Evolutionary conservation across 2,888 invertebrate genomes (phyloP).

Genomic region (Dione juno): DNA sequence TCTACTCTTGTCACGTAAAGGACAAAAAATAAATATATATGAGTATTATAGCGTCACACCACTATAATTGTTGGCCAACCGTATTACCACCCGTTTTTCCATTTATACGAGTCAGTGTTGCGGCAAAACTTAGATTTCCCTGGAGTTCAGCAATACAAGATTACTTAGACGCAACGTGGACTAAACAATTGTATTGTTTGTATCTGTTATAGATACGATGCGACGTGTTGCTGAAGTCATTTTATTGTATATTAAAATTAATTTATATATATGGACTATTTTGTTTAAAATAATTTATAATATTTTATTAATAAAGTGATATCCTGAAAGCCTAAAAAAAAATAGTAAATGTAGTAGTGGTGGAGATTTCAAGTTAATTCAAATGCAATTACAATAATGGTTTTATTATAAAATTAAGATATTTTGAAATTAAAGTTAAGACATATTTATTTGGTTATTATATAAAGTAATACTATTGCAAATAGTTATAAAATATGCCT

Average conservation of each 20-base stretch:
- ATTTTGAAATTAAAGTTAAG: no score
- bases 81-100: conserved; percentile 36
- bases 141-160: conserved; percentile 38
- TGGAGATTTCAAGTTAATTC: no score
- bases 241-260: background rate
- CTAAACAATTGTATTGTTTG: conserved; percentile 29
- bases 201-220: conserved; percentile 17
- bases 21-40: conserved; percentile 3
- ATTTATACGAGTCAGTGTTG: conserved; percentile 32
- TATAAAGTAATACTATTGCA: no score
- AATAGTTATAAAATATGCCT: no score
- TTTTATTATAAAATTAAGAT: no score
- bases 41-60: conserved; percentile 9
- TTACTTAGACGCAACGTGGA: conserved; percentile 36
- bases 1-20: background rate
- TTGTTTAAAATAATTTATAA: no score
- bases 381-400: no score
- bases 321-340: no score
- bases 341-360: no score
- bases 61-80: conserved; percentile 34
- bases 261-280: background rate
- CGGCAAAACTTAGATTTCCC: conserved; percentile 42
- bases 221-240: background rate
- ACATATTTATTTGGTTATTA: no score
- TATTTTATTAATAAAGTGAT: no score